These are phyloP conservation scores for Drosophila nigrodunni DNA, from an alignment of 1,140 invertebrate genomes.

Conservation along the genomic window DNA sequence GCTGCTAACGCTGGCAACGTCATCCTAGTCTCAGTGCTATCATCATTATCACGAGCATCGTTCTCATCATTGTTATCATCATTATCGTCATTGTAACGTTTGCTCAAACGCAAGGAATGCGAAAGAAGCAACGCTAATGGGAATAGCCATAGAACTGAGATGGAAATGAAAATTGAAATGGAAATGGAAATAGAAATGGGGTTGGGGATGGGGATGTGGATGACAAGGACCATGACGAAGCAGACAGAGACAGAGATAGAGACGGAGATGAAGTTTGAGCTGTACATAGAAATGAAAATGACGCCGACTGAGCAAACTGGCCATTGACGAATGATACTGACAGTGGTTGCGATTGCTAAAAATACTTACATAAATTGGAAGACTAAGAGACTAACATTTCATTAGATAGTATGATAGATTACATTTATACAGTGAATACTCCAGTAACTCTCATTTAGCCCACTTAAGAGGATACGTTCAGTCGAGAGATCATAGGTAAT, in stretches of 20 bases:
- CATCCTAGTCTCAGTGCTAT: slow-evolving; percentile 28
- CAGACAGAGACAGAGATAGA: too few species aligned
- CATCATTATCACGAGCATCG: slow-evolving; percentile 9
- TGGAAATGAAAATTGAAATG: slow-evolving; percentile 46
- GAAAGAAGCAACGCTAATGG: slow-evolving; percentile 33
- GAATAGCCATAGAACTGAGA: slow-evolving; percentile 19
- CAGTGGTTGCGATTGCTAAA: slow-evolving; percentile 1
- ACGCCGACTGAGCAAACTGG: slow-evolving; percentile 23
- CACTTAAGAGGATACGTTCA: too few species aligned
- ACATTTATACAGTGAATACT: too few species aligned
- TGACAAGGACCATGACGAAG: background rate
- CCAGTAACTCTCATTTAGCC: too few species aligned
- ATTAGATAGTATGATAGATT: too few species aligned
- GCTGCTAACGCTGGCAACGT: slow-evolving; percentile 32
- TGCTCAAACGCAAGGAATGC: slow-evolving; percentile 24
- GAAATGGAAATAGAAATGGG: slow-evolving; percentile 38
- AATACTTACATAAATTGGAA: background rate
- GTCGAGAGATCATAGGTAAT: too few species aligned
- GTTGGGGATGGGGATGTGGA: slow-evolving; percentile 32
- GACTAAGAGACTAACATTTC: too few species aligned
- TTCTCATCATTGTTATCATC: slow-evolving; percentile 17
- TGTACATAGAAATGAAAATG: slow-evolving; percentile 4
- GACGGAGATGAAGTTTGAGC: slow-evolving; percentile 7
- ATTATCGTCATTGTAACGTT: slow-evolving; percentile 10
- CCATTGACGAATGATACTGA: slow-evolving; percentile 36